phyloP scores from a whole-genome alignment of 2,888 invertebrate species.

The Xestia ashworthii region DNA sequence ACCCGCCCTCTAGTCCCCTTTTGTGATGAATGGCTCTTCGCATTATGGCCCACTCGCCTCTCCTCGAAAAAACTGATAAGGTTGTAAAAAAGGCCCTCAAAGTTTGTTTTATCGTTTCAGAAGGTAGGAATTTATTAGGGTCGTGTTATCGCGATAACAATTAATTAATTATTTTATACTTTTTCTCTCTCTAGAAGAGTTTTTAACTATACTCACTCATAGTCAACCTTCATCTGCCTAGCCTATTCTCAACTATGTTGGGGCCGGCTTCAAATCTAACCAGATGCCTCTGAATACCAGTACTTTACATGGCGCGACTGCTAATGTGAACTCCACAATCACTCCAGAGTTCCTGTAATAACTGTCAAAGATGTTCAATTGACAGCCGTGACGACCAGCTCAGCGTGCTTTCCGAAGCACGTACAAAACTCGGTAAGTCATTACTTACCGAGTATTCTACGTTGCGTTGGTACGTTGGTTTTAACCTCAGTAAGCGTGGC shows the following conservation, averaged over 20 bases:
- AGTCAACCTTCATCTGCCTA: neutral
- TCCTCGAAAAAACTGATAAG: constrained; percentile 36
- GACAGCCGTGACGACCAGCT: neutral
- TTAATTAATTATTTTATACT: neutral
- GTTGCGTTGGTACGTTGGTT: too few species aligned
- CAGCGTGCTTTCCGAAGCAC: too few species aligned
- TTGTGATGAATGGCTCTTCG: constrained; percentile 54
- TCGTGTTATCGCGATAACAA: neutral
- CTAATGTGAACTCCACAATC: neutral
- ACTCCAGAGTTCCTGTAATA: neutral
- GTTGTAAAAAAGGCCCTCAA: constrained; percentile 42
- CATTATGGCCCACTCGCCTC: constrained; percentile 35
- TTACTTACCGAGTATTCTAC: too few species aligned
- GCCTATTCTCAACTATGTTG: neutral
- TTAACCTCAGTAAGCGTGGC: neutral
- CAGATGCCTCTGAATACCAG: neutral
- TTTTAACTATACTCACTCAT: neutral
- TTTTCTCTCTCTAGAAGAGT: neutral
- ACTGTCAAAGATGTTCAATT: neutral
- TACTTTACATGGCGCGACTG: neutral
- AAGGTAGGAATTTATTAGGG: constrained; percentile 20
- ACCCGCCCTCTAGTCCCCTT: constrained; percentile 42
- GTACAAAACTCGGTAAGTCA: neutral
- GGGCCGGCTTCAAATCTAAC: neutral
- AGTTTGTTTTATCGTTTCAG: constrained; percentile 29